Evolutionary conservation across 2,888 invertebrate species (phyloP).

Genomic region (Stenotaenia linearis): DNA sequence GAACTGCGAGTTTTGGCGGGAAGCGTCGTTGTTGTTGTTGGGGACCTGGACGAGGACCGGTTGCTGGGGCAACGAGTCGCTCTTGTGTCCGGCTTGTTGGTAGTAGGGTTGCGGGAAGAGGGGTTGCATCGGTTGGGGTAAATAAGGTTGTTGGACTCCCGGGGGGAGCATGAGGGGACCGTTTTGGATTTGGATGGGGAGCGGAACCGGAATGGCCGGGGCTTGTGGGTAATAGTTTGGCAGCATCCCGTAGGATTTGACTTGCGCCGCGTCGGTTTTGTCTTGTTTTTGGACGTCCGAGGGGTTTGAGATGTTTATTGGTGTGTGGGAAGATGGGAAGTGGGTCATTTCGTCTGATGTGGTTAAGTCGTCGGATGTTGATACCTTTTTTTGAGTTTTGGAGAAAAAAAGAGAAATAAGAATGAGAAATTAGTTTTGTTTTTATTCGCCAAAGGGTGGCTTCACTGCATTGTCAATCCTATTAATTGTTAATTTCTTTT

Average conservation of each 20-base stretch:
- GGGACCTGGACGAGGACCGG: not conserved
- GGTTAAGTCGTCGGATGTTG: not conserved
- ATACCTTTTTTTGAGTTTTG: not conserved
- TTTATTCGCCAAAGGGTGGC: no score
- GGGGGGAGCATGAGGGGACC: slow-evolving; percentile 35
- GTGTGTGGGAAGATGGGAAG: not conserved
- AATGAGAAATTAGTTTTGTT: not conserved
- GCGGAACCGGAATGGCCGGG: slow-evolving; percentile 35
- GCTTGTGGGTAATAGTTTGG: slow-evolving; percentile 8
- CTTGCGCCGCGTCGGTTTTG: slow-evolving; percentile 34
- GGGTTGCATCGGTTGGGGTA: not conserved
- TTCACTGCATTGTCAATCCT: not conserved
- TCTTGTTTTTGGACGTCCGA: slow-evolving; percentile 27
- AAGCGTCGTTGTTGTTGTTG: not conserved
- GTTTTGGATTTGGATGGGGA: slow-evolving; percentile 33
- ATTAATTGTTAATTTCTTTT: no score
- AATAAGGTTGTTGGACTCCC: not conserved
- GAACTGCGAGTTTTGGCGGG: not conserved
- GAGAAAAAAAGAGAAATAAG: not conserved
- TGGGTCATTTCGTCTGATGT: not conserved
- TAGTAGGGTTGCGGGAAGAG: not conserved
- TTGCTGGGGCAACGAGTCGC: not conserved
- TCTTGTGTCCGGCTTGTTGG: not conserved
- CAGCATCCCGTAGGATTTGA: slow-evolving; percentile 34
- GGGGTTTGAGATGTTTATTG: not conserved